phyloP scores from a whole-genome alignment of 2,113 vertebrate species.

The Pipa parva region DNA sequence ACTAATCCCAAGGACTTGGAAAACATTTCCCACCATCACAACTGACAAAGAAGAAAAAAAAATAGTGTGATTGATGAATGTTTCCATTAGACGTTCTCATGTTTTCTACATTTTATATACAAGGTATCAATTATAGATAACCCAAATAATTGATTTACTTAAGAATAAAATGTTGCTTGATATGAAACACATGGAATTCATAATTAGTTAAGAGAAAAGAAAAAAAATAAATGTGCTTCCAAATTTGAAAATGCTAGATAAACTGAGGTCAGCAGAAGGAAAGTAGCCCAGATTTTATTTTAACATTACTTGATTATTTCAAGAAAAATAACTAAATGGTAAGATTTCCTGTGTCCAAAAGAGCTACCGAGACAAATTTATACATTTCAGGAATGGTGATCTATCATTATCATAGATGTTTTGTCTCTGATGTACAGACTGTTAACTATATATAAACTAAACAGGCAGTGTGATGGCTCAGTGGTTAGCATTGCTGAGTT shows the following conservation, averaged over 20 bases:
- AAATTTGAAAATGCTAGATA: slow-evolving; percentile 24
- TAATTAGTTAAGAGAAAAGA: slow-evolving; percentile 29
- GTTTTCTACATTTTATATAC: neutral
- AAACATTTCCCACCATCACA: neutral
- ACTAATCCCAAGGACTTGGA: too few species aligned
- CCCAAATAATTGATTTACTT: neutral
- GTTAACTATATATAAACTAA: too few species aligned
- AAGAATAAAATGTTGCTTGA: slow-evolving; percentile 7
- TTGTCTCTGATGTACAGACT: too few species aligned
- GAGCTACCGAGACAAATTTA: neutral
- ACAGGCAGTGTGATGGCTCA: too few species aligned
- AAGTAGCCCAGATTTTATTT: slow-evolving; percentile 19
- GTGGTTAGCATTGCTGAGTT: too few species aligned
- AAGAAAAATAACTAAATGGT: slow-evolving; percentile 29
- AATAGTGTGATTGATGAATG: neutral
- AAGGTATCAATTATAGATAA: neutral
- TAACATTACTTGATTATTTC: slow-evolving; percentile 3
- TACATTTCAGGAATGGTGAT: slow-evolving; percentile 14
- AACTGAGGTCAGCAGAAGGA: slow-evolving; percentile 26
- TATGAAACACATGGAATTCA: slow-evolving; percentile 31
- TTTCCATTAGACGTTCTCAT: slow-evolving; percentile 1
- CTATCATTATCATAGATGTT: too few species aligned
- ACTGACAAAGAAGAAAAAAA: neutral
- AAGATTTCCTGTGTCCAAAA: slow-evolving; percentile 1
- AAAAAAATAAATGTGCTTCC: slow-evolving; percentile 2